Evolutionary conservation across 2,888 invertebrate genomes (phyloP).

Genomic region (Amaurobius ferox): DNA sequence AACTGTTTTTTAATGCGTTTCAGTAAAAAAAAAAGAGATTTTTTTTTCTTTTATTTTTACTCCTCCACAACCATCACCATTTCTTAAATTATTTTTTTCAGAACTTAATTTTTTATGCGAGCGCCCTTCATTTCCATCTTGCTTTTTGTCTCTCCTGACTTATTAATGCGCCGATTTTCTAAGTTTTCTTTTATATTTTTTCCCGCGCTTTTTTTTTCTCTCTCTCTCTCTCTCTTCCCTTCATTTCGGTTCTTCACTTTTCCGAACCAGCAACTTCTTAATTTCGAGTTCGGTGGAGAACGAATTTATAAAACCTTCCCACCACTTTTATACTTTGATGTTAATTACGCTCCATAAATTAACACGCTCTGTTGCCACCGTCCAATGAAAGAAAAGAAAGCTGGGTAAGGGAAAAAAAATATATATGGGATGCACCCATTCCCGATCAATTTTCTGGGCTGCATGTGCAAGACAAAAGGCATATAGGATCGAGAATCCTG

Average conservation of each 20-base stretch:
- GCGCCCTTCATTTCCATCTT: constrained; percentile 39
- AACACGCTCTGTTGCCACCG: constrained; percentile 45
- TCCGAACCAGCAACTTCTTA: constrained; percentile 67
- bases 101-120: constrained; percentile 8
- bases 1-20: constrained; percentile 72
- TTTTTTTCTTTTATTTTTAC: constrained; percentile 13
- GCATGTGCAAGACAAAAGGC: constrained; percentile 59
- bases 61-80: constrained; percentile 7
- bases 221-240: too few relatives aligned
- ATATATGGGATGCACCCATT: constrained; percentile 22
- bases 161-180: constrained; percentile 66
- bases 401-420: constrained; percentile 31
- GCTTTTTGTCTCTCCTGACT: constrained; percentile 68
- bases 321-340: constrained; percentile 71
- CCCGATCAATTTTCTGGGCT: constrained; percentile 67
- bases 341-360: constrained; percentile 71
- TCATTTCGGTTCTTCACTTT: constrained; percentile 50
- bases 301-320: constrained; percentile 68
- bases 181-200: constrained; percentile 39
- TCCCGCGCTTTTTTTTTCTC: constrained; percentile 14
- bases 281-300: constrained; percentile 42
- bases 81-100: constrained; percentile 33
- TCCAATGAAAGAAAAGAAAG: constrained; percentile 63
- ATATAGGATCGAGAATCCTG: constrained; percentile 9
- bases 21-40: constrained; percentile 17